These are phyloP conservation scores for Isichthys henryi DNA, from an alignment of 2,113 vertebrate genomes.

Conservation along the genomic window DNA sequence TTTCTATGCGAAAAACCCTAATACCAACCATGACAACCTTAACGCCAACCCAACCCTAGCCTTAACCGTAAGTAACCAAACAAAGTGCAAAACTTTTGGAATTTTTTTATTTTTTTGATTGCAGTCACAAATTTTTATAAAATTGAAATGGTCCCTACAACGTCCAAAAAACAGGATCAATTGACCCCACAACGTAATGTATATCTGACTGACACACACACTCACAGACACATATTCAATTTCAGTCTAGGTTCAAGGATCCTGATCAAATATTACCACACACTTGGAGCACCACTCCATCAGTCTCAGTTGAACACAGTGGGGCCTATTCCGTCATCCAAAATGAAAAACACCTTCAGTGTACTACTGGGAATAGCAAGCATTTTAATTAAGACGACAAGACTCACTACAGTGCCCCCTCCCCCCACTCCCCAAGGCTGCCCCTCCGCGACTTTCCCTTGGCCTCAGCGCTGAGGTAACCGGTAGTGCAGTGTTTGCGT, in stretches of 20 bases:
- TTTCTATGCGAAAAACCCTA: neutral
- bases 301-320: neutral
- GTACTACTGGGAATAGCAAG: neutral
- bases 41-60: too few species aligned
- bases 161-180: neutral
- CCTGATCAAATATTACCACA: neutral
- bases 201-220: neutral
- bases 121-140: neutral
- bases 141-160: neutral
- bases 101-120: neutral
- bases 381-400: neutral
- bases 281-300: neutral
- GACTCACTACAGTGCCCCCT: neutral
- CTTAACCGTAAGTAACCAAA: neutral
- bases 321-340: neutral
- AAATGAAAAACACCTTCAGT: neutral
- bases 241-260: neutral
- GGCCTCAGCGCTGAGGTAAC: neutral
- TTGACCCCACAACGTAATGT: too few species aligned
- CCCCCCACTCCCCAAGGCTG: neutral
- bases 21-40: too few species aligned
- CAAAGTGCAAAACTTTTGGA: neutral
- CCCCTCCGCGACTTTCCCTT: neutral
- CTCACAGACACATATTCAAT: neutral
- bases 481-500: constrained; percentile 15